Percentiles rank a stretch among this genome's conserved stretches.
phyloP scores from a whole-genome alignment of 1,140 invertebrate genomes.

The Centruroides sculpturatus region DNA sequence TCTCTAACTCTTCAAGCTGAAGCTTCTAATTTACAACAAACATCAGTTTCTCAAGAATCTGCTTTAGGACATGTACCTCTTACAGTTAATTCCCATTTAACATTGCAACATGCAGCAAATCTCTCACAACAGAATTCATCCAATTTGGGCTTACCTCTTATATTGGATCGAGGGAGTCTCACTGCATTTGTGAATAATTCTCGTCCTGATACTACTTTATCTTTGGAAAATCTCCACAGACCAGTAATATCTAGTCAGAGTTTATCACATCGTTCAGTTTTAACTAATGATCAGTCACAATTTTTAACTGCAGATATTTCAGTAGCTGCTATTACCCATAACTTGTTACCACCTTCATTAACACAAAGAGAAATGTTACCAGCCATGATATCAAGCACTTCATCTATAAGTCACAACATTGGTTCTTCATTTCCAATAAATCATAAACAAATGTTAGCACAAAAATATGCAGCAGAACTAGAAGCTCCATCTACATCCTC shows the following conservation, averaged over 20 bases:
- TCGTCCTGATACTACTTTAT: conserved; percentile 6
- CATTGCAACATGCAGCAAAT: conserved; percentile 10
- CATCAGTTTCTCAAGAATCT: conserved; percentile 6
- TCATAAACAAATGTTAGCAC: conserved; percentile 19
- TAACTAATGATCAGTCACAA: conserved; percentile 6
- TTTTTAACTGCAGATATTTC: conserved; percentile 7
- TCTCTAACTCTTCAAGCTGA: conserved; percentile 8
- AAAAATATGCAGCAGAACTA: conserved; percentile 20
- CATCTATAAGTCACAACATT: background rate
- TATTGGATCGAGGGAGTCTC: conserved; percentile 9
- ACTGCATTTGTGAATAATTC: conserved; percentile 5
- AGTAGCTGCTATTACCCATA: conserved; percentile 1
- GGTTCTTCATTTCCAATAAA: conserved; percentile 6
- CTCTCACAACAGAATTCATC: conserved; percentile 1
- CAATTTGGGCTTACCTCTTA: background rate
- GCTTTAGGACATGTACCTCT: conserved; percentile 4
- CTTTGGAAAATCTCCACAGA: conserved; percentile 6
- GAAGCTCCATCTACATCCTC: conserved; percentile 5
- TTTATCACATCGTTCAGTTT: conserved; percentile 6
- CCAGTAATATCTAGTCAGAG: conserved; percentile 9
- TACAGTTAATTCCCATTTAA: conserved; percentile 5
- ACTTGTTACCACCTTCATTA: conserved; percentile 5
- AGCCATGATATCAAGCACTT: conserved; percentile 11
- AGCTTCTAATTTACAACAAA: conserved; percentile 9
- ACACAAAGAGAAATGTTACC: conserved; percentile 10